Conservation (phyloP, 2,113 vertebrate species). For the Phoenicopterus ruber region DNA sequence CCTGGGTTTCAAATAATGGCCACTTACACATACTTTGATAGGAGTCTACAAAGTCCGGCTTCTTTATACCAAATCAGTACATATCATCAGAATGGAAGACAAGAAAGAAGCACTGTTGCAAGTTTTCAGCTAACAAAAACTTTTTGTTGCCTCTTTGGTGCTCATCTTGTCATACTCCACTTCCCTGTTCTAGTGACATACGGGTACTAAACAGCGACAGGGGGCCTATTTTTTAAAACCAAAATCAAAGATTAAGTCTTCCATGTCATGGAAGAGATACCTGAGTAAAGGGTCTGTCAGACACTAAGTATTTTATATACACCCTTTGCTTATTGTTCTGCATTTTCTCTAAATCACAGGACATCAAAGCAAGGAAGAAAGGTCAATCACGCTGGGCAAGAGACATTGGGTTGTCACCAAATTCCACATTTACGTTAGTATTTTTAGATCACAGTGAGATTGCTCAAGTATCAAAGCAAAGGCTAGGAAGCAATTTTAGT, state of each 20-base stretch:
- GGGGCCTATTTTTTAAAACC: neutral
- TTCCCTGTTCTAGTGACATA: neutral
- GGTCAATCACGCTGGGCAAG: neutral
- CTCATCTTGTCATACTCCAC: neutral
- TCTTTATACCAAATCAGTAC: neutral
- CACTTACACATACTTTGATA: neutral
- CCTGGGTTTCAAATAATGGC: neutral
- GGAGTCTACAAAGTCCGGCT: neutral
- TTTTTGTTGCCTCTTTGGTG: neutral
- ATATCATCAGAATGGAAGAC: neutral
- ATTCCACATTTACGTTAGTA: neutral
- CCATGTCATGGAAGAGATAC: neutral
- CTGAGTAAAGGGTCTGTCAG: neutral
- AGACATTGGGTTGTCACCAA: neutral
- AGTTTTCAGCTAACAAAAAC: neutral
- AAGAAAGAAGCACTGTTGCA: neutral
- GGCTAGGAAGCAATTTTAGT: slow-evolving; percentile 25
- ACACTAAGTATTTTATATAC: neutral
- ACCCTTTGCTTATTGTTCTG: neutral
- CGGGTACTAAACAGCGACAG: neutral
- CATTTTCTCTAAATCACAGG: neutral
- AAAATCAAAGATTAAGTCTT: neutral
- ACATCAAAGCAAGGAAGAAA: neutral
- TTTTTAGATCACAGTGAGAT: neutral
- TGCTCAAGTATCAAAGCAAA: neutral